Conservation (phyloP, 2,797 vertebrate genomes). For the Morelia viridis region DNA sequence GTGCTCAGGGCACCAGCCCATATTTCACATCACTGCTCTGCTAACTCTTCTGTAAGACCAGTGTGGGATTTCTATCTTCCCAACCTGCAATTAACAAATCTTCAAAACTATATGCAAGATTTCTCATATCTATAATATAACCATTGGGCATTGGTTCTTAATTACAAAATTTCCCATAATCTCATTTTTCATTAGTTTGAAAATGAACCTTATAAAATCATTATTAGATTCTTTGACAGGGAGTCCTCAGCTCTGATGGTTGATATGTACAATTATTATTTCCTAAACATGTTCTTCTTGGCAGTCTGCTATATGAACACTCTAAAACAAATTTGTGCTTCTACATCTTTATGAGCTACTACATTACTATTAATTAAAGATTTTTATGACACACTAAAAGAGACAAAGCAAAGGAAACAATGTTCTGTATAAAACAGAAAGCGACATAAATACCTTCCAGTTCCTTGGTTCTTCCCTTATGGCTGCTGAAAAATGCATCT, state of each 20-base stretch:
- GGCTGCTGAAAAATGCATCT: slow-evolving; percentile 15
- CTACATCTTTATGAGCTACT: slow-evolving; percentile 10
- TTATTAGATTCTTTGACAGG: slow-evolving; percentile 25
- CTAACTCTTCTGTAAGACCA: neutral
- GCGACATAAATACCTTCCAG: neutral
- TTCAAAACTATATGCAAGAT: slow-evolving; percentile 12
- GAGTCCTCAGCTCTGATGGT: slow-evolving; percentile 32
- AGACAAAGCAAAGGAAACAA: slow-evolving; percentile 24
- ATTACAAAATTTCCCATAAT: slow-evolving; percentile 39
- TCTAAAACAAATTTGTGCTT: slow-evolving; percentile 39
- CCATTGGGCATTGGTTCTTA: slow-evolving; percentile 27
- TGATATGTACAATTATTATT: slow-evolving; percentile 43
- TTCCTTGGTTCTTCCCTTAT: slow-evolving; percentile 8
- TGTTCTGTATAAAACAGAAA: neutral
- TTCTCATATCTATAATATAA: slow-evolving; percentile 36
- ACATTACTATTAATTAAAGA: slow-evolving; percentile 47
- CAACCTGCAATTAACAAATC: neutral
- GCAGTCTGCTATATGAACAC: slow-evolving; percentile 3
- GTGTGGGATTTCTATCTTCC: slow-evolving; percentile 25
- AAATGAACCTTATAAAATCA: slow-evolving; percentile 42
- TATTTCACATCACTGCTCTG: neutral
- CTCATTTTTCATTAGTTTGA: slow-evolving; percentile 47
- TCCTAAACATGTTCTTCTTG: slow-evolving; percentile 31
- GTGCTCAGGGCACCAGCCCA: neutral
- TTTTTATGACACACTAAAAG: slow-evolving; percentile 45